phyloP scores from a whole-genome alignment of 2,113 vertebrate species.

The Corythornis cristatus region DNA sequence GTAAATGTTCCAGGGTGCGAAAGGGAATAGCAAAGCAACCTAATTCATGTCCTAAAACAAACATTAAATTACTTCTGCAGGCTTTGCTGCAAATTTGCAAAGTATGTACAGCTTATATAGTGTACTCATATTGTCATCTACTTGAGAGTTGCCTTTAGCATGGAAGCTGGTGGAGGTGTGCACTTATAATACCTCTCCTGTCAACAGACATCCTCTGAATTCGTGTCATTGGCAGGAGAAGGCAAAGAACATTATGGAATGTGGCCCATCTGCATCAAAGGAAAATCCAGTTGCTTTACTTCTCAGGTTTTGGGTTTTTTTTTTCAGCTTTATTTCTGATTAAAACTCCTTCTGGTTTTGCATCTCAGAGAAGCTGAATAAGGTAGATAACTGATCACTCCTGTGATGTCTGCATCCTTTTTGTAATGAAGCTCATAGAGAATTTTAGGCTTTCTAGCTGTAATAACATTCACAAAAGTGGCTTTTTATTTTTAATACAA shows the following conservation, averaged over 20 bases:
- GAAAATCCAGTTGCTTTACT: background rate
- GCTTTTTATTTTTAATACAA: background rate
- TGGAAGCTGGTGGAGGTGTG: fast-evolving
- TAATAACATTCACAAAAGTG: background rate
- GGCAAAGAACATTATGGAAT: background rate
- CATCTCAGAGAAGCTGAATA: background rate
- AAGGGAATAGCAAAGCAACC: background rate
- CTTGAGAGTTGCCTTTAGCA: background rate
- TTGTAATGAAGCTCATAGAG: background rate
- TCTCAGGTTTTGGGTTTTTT: background rate
- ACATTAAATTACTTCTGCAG: background rate
- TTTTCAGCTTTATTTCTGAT: background rate
- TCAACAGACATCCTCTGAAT: background rate
- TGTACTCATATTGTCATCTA: background rate
- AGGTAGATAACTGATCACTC: background rate
- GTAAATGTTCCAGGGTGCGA: background rate
- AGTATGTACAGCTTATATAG: background rate
- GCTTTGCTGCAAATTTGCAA: background rate
- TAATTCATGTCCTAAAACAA: background rate
- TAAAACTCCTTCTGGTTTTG: background rate
- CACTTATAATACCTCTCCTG: background rate
- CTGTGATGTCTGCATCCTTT: background rate
- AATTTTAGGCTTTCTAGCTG: background rate
- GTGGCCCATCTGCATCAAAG: background rate
- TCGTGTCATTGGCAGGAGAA: background rate